These are phyloP conservation scores for Trichogramma pretiosum DNA, from an alignment of 1,140 invertebrate genomes.

Conservation along the genomic window DNA sequence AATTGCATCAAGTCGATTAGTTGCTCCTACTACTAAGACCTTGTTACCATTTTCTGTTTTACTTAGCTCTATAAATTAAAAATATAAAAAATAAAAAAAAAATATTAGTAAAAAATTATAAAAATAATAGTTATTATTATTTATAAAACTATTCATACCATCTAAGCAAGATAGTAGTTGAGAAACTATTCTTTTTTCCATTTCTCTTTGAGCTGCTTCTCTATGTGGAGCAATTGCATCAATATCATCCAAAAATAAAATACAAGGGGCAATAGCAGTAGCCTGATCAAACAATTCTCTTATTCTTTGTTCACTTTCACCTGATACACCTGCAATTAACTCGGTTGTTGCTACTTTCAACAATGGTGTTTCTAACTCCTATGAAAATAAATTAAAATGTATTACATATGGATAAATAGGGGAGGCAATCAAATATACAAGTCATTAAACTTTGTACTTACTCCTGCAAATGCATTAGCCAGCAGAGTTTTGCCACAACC, in stretches of 20 bases:
- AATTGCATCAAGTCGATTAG: conserved; percentile 85
- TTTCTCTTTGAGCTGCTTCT: conserved; percentile 82
- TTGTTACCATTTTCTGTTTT: conserved; percentile 53
- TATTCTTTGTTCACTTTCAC: conserved; percentile 90
- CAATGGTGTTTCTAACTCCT: conserved; percentile 65
- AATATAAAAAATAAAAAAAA: conserved; percentile 10
- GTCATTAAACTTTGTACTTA: conserved; percentile 40
- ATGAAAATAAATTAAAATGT: conserved; percentile 2
- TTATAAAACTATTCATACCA: too few relatives aligned
- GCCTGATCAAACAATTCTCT: conserved; percentile 85
- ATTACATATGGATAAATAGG: not conserved
- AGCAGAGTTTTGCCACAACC: conserved; percentile 90
- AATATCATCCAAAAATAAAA: conserved; percentile 92
- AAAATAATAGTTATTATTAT: too few relatives aligned
- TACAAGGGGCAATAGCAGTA: conserved; percentile 61
- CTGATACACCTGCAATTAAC: conserved; percentile 87
- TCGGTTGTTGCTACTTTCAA: conserved; percentile 84
- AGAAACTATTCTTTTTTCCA: conserved; percentile 90
- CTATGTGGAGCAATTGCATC: conserved; percentile 82
- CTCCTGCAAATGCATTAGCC: conserved; percentile 86
- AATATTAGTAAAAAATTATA: too few relatives aligned
- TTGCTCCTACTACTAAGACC: conserved; percentile 88
- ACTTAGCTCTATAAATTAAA: conserved; percentile 45
- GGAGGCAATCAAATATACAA: not conserved
- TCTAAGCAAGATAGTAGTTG: conserved; percentile 85